Percentiles rank a stretch among this genome's conserved stretches.
These are phyloP conservation scores for Nanger granti DNA, from an alignment of 2,113 vertebrate species.

Conservation along the genomic window DNA sequence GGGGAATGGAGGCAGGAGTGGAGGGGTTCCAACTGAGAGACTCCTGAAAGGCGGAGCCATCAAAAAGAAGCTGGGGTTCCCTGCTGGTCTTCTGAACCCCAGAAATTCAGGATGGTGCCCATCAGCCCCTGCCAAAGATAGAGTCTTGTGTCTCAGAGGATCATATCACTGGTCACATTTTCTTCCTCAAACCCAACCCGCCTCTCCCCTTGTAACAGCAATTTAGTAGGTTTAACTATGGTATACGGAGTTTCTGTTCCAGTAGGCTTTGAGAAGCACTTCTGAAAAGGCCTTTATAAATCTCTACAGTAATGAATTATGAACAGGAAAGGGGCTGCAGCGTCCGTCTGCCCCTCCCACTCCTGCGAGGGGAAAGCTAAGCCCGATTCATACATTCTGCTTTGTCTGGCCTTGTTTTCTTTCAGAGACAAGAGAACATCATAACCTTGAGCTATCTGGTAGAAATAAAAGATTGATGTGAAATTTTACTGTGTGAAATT, in stretches of 20 bases:
- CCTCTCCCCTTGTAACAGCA: neutral
- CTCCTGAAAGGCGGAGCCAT: neutral
- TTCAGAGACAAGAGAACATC: conserved; percentile 55
- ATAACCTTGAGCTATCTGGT: conserved; percentile 62
- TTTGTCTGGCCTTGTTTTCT: conserved; percentile 46
- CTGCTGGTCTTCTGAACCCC: neutral
- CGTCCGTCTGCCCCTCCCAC: neutral
- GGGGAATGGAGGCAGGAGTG: neutral
- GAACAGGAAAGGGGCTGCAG: neutral
- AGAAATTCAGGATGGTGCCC: no score
- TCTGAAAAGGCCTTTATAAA: conserved; percentile 46
- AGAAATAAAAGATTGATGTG: conserved; percentile 65
- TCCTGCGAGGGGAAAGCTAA: neutral
- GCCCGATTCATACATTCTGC: neutral
- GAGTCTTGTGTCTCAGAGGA: neutral
- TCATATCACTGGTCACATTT: neutral
- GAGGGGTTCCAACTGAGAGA: neutral
- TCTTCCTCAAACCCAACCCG: neutral
- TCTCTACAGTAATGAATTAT: conserved; percentile 44
- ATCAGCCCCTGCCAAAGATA: neutral
- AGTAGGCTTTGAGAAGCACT: neutral
- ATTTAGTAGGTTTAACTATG: neutral
- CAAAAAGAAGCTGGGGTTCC: neutral
- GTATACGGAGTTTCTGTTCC: conserved; percentile 6
- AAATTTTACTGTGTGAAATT: conserved; percentile 42